Base-by-base conservation (phyloP, 2,797 vertebrate species). In the Tapera naevia region DNA sequence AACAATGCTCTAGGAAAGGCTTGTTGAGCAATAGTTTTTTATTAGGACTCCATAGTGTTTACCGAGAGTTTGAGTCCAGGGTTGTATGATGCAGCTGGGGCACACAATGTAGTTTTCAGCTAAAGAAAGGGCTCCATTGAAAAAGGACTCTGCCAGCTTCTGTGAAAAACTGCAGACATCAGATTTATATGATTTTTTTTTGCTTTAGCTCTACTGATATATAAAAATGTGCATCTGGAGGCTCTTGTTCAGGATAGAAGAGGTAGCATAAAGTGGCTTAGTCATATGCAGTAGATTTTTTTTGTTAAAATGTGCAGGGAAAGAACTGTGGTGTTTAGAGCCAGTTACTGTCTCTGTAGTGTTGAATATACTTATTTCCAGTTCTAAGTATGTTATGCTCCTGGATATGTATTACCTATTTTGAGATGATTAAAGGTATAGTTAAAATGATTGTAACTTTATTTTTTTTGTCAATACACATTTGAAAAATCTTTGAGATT, bases 171-270 rank as follows among this genome's bases (percentile, higher is more conserved):
- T 72, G 74, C 45, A 88, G 62, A 75, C 22, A 86, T 71, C 67
- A 86, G n/a, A 60, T 82, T 92, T 79, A 39, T 25, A 57, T 35
- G 57, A 11, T 58, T 56, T 57, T 17, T 46, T 57, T 61, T 28
- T 56, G 48, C 79, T 24, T 24, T 33, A 39, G 23, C 84, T 81
- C 54, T 81, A 93, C 75, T 88, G 87, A 89, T 80, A 39, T 17
- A 94, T 94, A 94, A 94, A 96, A 96, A 96, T 94, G 76, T 92
- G 67, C 93, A 95, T 69, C 95, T 88, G 81, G 80, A 71, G 50
- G 50, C 70, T 92, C 56, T 93, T 95, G 66, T 94, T 92, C 80
- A 74, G 64, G 61, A 37, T 48, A 89, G 60, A 96, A 86, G 71
- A 86, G 56, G 71, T 80, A 81, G 71, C 65, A 89, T 82, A 72